Evolutionary conservation across 2,113 vertebrate species (phyloP).

Genomic region (Apistogramma diplotaenia): DNA sequence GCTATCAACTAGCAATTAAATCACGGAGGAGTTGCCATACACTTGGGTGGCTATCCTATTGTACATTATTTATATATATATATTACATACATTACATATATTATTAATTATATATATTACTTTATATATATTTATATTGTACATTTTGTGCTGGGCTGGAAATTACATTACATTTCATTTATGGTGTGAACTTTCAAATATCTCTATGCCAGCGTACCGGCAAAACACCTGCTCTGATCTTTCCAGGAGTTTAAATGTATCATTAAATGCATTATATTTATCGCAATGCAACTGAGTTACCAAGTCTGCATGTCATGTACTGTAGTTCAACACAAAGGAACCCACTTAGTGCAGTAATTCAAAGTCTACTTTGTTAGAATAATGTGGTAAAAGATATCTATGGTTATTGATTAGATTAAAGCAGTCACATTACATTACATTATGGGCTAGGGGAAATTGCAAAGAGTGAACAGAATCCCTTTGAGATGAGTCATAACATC

Average conservation of each 20-base stretch:
- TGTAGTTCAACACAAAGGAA: neutral
- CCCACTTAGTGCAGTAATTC: neutral
- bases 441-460: constrained; percentile 6
- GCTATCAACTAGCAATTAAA: neutral
- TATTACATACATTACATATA: too few relatives aligned
- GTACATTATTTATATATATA: too few relatives aligned
- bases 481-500: constrained; percentile 35
- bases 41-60: neutral
- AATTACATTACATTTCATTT: too few relatives aligned
- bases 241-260: neutral
- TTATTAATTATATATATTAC: too few relatives aligned
- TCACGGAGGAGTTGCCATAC: neutral
- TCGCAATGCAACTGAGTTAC: neutral
- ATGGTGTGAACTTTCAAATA: neutral
- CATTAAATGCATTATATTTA: neutral
- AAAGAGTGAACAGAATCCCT: constrained; percentile 26
- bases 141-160: too few relatives aligned
- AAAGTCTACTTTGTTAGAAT: neutral
- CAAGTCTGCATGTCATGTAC: neutral
- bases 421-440: constrained; percentile 46
- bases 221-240: neutral
- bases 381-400: constrained; percentile 3
- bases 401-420: constrained; percentile 35
- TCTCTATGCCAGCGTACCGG: neutral
- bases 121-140: too few relatives aligned